Percentiles rank a stretch among this genome's conserved stretches.
Conservation (phyloP, 2,888 invertebrate species). For the Nomada fucata region DNA sequence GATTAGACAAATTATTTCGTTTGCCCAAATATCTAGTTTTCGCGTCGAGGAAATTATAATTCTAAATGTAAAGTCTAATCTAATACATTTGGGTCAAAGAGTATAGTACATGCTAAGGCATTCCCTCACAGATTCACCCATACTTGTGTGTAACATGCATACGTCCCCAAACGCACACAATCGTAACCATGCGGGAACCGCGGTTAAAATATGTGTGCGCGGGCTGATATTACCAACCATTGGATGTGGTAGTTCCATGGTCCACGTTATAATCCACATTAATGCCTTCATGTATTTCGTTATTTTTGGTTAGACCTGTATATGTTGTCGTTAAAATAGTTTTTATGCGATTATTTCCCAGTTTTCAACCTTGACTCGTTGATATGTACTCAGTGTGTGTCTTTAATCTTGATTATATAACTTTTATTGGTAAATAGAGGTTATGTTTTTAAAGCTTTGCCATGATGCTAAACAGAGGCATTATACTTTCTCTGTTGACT, state of each 20-base stretch:
- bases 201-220: conserved; percentile 57
- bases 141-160: conserved; percentile 25
- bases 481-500: conserved; percentile 37
- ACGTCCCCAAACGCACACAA: conserved; percentile 48
- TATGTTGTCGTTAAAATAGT: conserved; percentile 51
- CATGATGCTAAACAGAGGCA: conserved; percentile 69
- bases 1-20: background rate
- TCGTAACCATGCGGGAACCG: conserved; percentile 65
- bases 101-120: conserved; percentile 56
- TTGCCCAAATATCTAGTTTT: conserved; percentile 2
- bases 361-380: conserved; percentile 57
- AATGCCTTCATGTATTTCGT: conserved; percentile 60
- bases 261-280: conserved; percentile 75
- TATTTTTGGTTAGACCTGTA: conserved; percentile 41
- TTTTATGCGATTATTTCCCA: conserved; percentile 45
- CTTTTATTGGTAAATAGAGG: conserved; percentile 78
- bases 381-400: conserved; percentile 64
- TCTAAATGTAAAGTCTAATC: conserved; percentile 41
- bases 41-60: conserved; percentile 47
- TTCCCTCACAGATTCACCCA: conserved; percentile 41
- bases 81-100: conserved; percentile 68
- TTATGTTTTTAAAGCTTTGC: conserved; percentile 79
- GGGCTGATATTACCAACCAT: conserved; percentile 68
- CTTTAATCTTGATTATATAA: conserved; percentile 77
- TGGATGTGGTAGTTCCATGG: conserved; percentile 63